phyloP scores from a whole-genome alignment of 2,113 vertebrate species.

The Lamprotornis superbus region DNA sequence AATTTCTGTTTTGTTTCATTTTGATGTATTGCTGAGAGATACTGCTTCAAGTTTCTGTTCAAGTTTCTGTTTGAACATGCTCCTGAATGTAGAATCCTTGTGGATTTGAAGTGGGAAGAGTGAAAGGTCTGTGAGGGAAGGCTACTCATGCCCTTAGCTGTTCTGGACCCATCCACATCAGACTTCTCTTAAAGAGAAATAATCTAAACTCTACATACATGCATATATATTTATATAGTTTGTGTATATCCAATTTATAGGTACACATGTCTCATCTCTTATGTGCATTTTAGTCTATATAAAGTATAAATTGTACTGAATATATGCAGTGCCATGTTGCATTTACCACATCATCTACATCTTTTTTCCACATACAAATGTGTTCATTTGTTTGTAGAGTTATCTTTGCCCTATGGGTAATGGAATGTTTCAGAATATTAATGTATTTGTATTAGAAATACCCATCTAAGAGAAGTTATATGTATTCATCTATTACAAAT shows the following conservation, averaged over 20 bases:
- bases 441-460: background rate
- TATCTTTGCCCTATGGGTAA: background rate
- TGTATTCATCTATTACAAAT: fast-evolving
- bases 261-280: fast-evolving
- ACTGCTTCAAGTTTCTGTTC: background rate
- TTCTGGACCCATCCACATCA: background rate
- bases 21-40: background rate
- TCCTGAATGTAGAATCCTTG: background rate
- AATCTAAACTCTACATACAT: background rate
- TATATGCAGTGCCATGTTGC: background rate
- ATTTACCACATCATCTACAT: background rate
- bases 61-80: background rate
- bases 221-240: background rate
- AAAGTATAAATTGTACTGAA: background rate
- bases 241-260: background rate
- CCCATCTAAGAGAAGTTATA: background rate
- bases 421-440: background rate
- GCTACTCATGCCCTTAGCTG: background rate
- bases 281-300: background rate
- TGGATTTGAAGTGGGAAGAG: background rate
- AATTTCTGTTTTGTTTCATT: background rate
- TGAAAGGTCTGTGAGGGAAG: background rate
- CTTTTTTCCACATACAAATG: background rate
- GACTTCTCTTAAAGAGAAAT: background rate
- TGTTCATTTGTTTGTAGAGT: background rate